phyloP scores from a whole-genome alignment of 2,888 invertebrate species.

The Xestia rhomboidea region DNA sequence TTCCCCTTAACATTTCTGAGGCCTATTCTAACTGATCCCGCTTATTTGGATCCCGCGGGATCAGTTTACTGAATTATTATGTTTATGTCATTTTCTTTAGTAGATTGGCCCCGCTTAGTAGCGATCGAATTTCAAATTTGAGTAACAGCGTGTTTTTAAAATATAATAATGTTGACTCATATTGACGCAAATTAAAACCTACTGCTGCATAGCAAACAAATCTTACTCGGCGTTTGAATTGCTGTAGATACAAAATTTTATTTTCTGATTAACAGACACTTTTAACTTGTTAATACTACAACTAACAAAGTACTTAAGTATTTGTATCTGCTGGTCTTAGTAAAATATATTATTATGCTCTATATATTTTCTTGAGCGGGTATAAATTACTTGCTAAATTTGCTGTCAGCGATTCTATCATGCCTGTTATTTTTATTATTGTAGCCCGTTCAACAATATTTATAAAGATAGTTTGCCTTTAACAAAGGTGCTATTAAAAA shows the following conservation, averaged over 20 bases:
- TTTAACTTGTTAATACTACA: neutral
- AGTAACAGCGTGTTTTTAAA: too few species aligned
- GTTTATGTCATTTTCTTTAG: too few species aligned
- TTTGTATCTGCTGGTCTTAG: neutral
- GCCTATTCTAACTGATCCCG: too few species aligned
- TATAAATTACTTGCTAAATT: constrained; percentile 6
- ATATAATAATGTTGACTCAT: neutral
- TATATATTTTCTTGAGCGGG: neutral
- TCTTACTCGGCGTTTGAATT: neutral
- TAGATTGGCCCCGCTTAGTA: too few species aligned
- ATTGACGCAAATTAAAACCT: neutral
- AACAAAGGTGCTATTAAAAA: neutral
- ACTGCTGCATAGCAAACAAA: neutral
- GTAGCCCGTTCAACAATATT: neutral
- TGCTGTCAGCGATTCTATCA: constrained; percentile 5
- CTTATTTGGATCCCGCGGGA: too few species aligned
- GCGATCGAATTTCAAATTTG: too few species aligned
- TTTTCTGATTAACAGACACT: neutral
- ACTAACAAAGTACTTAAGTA: neutral
- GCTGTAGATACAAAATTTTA: neutral
- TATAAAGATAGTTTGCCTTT: neutral
- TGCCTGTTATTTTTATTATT: constrained; percentile 4
- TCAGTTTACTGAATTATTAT: too few species aligned
- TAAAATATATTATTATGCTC: neutral
- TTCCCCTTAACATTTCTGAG: neutral